Evolutionary conservation across 2,888 invertebrate genomes (phyloP).

Genomic region (Nephrocerus scutellatus): DNA sequence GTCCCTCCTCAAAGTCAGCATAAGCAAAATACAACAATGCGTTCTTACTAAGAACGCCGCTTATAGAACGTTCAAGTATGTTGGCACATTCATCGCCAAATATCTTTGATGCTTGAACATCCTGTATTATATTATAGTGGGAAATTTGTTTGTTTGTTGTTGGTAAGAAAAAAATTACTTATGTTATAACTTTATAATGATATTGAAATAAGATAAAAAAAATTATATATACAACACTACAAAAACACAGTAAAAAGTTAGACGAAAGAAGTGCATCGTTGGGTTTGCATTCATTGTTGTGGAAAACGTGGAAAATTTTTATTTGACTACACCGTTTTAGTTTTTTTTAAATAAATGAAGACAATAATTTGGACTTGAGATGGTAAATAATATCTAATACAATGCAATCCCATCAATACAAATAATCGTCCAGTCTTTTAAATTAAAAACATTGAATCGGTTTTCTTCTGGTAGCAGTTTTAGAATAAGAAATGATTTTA

Average conservation of each 20-base stretch:
- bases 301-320: no score
- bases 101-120: slow-evolving; percentile 83
- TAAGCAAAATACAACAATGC: slow-evolving; percentile 95
- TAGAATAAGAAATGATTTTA: no score
- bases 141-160: background rate
- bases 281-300: slow-evolving; percentile 32
- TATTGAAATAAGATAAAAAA: slow-evolving; percentile 3
- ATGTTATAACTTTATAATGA: background rate
- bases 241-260: slow-evolving; percentile 34
- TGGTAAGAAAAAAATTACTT: background rate
- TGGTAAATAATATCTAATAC: no score
- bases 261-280: slow-evolving; percentile 35
- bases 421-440: no score
- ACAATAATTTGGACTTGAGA: no score
- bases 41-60: slow-evolving; percentile 80
- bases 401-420: no score
- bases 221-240: slow-evolving; percentile 5
- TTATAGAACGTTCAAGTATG: slow-evolving; percentile 91
- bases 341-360: no score
- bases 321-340: no score
- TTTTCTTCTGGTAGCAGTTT: no score
- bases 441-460: no score
- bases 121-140: slow-evolving; percentile 52
- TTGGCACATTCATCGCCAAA: slow-evolving; percentile 93
- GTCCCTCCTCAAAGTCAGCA: slow-evolving; percentile 96